phyloP scores from a whole-genome alignment of 2,797 vertebrate species.

The Phoeniculus purpureus region DNA sequence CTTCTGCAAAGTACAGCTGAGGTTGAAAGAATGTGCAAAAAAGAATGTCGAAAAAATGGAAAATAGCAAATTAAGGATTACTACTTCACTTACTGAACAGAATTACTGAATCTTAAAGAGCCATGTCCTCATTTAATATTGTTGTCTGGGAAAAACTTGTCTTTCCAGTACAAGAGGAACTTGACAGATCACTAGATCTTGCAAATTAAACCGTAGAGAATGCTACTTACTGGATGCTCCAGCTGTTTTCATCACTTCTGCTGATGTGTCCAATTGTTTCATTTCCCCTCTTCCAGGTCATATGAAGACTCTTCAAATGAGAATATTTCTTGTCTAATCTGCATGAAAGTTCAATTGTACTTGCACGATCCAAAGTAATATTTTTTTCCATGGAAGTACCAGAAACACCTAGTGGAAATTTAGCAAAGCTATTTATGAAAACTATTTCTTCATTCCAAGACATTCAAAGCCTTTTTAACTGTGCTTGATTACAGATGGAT shows the following conservation, averaged over 20 bases:
- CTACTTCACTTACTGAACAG: background rate
- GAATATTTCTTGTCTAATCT: constrained; percentile 61
- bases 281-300: constrained; percentile 82
- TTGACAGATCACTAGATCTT: background rate
- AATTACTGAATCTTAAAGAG: background rate
- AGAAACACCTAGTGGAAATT: constrained; percentile 29
- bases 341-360: constrained; percentile 79
- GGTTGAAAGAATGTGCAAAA: background rate
- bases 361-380: constrained; percentile 56
- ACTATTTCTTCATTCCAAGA: background rate
- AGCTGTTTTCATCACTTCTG: constrained; percentile 51
- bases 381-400: background rate
- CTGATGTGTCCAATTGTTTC: constrained; percentile 62
- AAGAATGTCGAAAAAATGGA: background rate
- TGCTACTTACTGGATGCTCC: constrained; percentile 67
- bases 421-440: background rate
- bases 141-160: background rate
- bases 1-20: background rate
- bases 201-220: background rate
- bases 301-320: constrained; percentile 63
- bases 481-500: background rate
- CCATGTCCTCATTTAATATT: background rate
- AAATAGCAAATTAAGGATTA: background rate
- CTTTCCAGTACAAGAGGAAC: background rate
- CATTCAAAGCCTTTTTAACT: background rate